These are phyloP conservation scores for Tiliacea aurago DNA, from an alignment of 2,888 invertebrate genomes.

Conservation along the genomic window DNA sequence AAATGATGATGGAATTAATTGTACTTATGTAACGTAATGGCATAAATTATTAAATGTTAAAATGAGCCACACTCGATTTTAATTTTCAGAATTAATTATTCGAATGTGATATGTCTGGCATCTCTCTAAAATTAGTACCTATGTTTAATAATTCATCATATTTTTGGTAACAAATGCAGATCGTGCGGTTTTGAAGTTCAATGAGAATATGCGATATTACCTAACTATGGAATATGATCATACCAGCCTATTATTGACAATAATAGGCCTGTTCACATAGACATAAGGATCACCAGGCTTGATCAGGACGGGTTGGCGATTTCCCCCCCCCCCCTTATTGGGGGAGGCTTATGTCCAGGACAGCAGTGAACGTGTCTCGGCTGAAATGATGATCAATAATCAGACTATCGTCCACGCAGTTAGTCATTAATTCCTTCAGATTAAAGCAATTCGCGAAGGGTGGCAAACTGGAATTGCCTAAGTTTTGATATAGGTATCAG, in stretches of 20 bases:
- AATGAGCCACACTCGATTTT: not conserved
- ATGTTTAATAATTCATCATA: not conserved
- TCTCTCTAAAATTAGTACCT: constrained; percentile 20
- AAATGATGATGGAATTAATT: too few species aligned
- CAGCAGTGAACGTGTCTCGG: too few species aligned
- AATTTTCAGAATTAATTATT: constrained; percentile 38
- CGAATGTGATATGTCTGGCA: constrained; percentile 13
- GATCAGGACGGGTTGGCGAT: too few species aligned
- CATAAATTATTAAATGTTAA: constrained; percentile 1
- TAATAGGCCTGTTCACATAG: too few species aligned
- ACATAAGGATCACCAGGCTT: too few species aligned
- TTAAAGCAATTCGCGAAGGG: constrained; percentile 3
- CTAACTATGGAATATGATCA: too few species aligned
- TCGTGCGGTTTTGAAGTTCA: not conserved
- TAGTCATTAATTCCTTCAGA: constrained; percentile 17
- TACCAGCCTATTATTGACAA: too few species aligned
- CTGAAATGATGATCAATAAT: too few species aligned
- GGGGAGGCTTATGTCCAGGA: too few species aligned
- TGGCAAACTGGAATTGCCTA: constrained; percentile 11
- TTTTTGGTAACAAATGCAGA: constrained; percentile 12
- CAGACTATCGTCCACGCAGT: too few species aligned
- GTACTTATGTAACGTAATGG: not conserved
- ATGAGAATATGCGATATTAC: too few species aligned
- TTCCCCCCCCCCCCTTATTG: too few species aligned
- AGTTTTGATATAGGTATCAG: constrained; percentile 8